Base-by-base conservation (phyloP, 30 jellyfish, hydroid and myxozoan species). In the Aurelia coerulea region DNA sequence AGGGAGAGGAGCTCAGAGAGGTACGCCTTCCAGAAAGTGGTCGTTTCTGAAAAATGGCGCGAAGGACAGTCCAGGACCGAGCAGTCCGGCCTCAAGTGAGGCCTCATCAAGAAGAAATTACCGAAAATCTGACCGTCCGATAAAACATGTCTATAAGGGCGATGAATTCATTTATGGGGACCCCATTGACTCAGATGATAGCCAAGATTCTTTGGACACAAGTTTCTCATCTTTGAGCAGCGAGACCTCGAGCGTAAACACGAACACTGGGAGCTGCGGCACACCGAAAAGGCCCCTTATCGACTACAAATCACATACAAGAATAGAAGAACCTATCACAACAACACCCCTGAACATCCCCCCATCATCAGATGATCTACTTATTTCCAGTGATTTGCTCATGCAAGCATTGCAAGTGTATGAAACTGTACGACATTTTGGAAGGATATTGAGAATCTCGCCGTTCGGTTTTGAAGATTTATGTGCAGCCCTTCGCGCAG, bases 401-500 rank as follows among this genome's bases (percentile, higher is more conserved):
- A 75, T 93, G 96, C 68, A 78, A 70, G 97, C 98, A 51, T 80
- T 93, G 69, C 96, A 93, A 64, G 97, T 93, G 49, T 93, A 87
- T 56, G 98, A 93, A 88, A 79, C 88, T 18, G 96, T 93, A 52
- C 87, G 98, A 53, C 98, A 93, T 74, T 93, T 93, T 65, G 88
- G 96, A 18, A 72, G 98, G 62, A 93, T 93, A 59, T 79, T 93
- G 67, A 78, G 92, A 51, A 74, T 93, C n/a, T 93, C 98, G 5
- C 97, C 98, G 41, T 88, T 88, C 46, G 90, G 93, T 29, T 93
- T 93, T 83, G 98, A 93, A 73, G 97, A 93, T 70, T 93, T 93
- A 54, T 93, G 98, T 87, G 95, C 93, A 34, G 97, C 98, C 3
- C 85, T 93, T 23, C 80, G 82, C 23, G 96, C 97, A 23, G 90